phyloP scores from a whole-genome alignment of 2,113 vertebrate genomes.

The Salvelinus alpinus region DNA sequence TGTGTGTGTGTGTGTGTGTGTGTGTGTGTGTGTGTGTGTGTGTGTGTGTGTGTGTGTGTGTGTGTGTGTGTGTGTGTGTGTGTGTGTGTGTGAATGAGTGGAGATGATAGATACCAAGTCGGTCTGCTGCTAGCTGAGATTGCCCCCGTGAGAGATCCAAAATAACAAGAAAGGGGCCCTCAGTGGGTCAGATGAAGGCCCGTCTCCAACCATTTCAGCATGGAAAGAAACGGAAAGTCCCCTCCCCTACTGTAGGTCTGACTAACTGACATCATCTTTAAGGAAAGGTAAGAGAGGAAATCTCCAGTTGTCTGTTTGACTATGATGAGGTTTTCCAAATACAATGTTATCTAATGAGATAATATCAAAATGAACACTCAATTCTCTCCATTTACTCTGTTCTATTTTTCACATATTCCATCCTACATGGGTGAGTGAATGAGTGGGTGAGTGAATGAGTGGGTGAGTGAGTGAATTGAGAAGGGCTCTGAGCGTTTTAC shows the following conservation, averaged over 20 bases:
- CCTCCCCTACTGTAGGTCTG: constrained; percentile 55
- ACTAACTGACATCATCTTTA: constrained; percentile 57
- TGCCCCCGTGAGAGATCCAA: constrained; percentile 69
- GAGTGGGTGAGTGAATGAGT: background rate
- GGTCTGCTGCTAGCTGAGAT: constrained; percentile 64
- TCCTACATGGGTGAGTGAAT: background rate
- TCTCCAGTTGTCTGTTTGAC: constrained; percentile 47
- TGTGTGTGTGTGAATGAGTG: background rate
- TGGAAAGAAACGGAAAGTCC: constrained; percentile 41
- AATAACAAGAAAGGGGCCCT: constrained; percentile 74
- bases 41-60: constrained; percentile 23
- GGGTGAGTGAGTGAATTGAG: background rate
- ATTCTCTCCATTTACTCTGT: too few relatives aligned
- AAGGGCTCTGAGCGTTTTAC: too few relatives aligned
- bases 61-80: constrained; percentile 21
- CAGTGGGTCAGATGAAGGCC: constrained; percentile 70
- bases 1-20: too few relatives aligned
- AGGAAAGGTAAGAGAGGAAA: constrained; percentile 36
- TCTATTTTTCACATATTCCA: background rate
- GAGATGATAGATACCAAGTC: constrained; percentile 60
- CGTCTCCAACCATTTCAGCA: constrained; percentile 48
- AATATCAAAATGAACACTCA: too few relatives aligned
- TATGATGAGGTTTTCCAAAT: constrained; percentile 45
- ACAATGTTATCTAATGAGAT: background rate
- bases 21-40: constrained; percentile 26